Percentiles rank a stretch among this genome's conserved stretches.
These are phyloP conservation scores for Pogonocichla stellata DNA, from an alignment of 2,113 vertebrate genomes.

Conservation along the genomic window DNA sequence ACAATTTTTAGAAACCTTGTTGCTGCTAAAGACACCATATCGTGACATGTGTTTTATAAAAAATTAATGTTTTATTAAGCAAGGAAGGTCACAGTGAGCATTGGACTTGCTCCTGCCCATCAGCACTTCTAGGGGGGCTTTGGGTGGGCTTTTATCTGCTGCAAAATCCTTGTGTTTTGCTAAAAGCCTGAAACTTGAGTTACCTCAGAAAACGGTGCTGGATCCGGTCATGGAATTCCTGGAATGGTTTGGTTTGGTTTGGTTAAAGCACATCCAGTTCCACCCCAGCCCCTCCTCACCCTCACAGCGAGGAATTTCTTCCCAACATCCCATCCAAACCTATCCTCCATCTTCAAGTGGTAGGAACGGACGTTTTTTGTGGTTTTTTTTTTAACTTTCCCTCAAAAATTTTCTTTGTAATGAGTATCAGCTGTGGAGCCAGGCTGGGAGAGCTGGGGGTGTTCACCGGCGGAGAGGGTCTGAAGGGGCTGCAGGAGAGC, in stretches of 20 bases:
- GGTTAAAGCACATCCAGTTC: neutral
- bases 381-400: neutral
- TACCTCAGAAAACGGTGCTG: fast-evolving
- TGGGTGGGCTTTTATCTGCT: neutral
- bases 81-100: neutral
- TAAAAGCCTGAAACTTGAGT: neutral
- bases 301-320: neutral
- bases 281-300: neutral
- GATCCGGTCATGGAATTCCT: neutral
- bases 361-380: neutral
- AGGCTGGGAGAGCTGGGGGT: too few species aligned
- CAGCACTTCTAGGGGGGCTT: neutral
- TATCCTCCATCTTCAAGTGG: fast-evolving
- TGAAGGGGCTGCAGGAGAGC: neutral
- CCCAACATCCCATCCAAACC: neutral
- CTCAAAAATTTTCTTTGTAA: fast-evolving
- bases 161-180: neutral
- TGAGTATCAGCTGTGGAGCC: neutral
- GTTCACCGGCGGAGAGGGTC: too few species aligned
- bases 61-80: neutral
- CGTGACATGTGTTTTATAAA: neutral
- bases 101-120: too few species aligned
- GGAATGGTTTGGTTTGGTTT: neutral
- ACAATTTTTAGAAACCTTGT: neutral
- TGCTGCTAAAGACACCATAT: neutral